Evolutionary conservation across 1,140 invertebrate genomes (phyloP).

Genomic region (Octopus sinensis): DNA sequence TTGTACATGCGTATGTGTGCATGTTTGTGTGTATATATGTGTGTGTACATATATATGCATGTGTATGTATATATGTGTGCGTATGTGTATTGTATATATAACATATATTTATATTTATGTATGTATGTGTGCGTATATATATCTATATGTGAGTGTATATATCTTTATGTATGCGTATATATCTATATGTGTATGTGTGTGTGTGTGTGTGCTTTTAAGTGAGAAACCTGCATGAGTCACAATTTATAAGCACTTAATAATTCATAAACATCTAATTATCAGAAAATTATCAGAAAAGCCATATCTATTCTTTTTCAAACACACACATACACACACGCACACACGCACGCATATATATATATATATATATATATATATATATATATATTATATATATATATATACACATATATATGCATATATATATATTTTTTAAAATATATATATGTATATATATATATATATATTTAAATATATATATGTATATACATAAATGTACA

Average conservation of each 20-base stretch:
- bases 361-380: slow-evolving; percentile 2
- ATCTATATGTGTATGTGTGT: neutral
- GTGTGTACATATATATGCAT: neutral
- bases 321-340: neutral
- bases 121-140: neutral
- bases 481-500: too few species aligned
- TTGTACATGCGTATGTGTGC: neutral
- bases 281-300: too few species aligned
- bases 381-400: slow-evolving; percentile 5
- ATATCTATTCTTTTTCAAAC: neutral
- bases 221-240: too few species aligned
- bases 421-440: too few species aligned
- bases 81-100: neutral
- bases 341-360: neutral
- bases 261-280: too few species aligned
- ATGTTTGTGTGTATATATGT: neutral
- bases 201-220: neutral
- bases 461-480: too few species aligned
- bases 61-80: neutral
- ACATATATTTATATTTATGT: neutral
- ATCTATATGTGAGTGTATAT: neutral
- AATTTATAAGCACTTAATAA: too few species aligned
- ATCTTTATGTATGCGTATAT: neutral
- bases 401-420: neutral
- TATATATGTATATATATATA: too few species aligned